Evolutionary conservation across 2,113 vertebrate genomes (phyloP).

Genomic region (Toxotes jaculatrix): DNA sequence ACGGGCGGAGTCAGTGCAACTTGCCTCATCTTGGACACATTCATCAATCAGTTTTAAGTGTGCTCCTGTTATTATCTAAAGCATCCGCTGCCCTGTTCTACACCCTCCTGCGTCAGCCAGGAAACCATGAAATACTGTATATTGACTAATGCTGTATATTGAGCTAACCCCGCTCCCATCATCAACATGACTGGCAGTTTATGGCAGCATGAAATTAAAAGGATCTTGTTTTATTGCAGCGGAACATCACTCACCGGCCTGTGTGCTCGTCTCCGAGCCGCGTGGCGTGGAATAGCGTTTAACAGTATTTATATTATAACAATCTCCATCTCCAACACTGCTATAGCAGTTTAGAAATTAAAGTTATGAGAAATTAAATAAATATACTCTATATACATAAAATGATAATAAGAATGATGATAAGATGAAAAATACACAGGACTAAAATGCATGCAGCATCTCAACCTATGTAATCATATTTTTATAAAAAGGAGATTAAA

Average conservation of each 20-base stretch:
- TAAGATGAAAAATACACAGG: too few relatives aligned
- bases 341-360: too few relatives aligned
- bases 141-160: slow-evolving; percentile 30
- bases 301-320: too few relatives aligned
- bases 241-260: slow-evolving; percentile 41
- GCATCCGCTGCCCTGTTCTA: slow-evolving; percentile 2
- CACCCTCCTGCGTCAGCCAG: slow-evolving; percentile 4
- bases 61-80: slow-evolving; percentile 26
- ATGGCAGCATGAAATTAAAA: slow-evolving; percentile 73
- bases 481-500: too few relatives aligned
- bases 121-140: slow-evolving; percentile 46
- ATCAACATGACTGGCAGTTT: slow-evolving; percentile 65
- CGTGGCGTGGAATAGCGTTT: background rate
- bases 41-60: slow-evolving; percentile 29
- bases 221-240: slow-evolving; percentile 54
- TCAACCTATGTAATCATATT: too few relatives aligned
- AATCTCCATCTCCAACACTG: too few relatives aligned
- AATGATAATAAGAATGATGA: too few relatives aligned
- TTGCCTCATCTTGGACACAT: background rate
- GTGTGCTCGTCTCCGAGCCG: background rate
- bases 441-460: too few relatives aligned
- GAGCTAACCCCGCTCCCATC: slow-evolving; percentile 28
- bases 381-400: too few relatives aligned
- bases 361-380: too few relatives aligned
- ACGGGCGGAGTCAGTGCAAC: background rate